Evolutionary conservation across 2,888 invertebrate genomes (phyloP).

Genomic region (Cephus sareptanus): DNA sequence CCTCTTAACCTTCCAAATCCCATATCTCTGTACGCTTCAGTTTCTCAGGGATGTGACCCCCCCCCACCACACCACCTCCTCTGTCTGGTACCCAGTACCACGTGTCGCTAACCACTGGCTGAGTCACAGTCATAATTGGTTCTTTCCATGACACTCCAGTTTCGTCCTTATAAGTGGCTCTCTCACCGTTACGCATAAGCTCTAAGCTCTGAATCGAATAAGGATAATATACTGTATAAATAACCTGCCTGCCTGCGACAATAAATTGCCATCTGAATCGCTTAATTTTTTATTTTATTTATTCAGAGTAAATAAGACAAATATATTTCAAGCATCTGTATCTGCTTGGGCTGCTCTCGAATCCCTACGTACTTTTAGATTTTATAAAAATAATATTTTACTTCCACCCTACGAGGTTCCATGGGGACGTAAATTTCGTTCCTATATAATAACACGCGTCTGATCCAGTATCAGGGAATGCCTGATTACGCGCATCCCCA

Average conservation of each 20-base stretch:
- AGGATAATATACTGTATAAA: slow-evolving; percentile 31
- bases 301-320: neutral
- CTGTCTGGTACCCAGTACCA: slow-evolving; percentile 56
- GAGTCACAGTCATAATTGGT: slow-evolving; percentile 60
- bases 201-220: slow-evolving; percentile 10
- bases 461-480: neutral
- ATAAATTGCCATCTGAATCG: neutral
- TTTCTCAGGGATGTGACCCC: slow-evolving; percentile 29
- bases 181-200: slow-evolving; percentile 5
- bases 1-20: neutral
- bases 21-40: slow-evolving; percentile 21
- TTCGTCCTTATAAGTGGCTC: slow-evolving; percentile 22
- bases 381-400: neutral
- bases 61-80: no score
- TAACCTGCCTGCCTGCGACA: no score
- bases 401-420: neutral
- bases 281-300: neutral
- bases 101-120: slow-evolving; percentile 50
- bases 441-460: neutral
- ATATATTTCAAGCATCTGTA: neutral
- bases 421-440: neutral
- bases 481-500: neutral
- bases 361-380: neutral
- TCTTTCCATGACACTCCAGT: slow-evolving; percentile 47
- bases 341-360: neutral